Base-by-base conservation (phyloP, 2,797 vertebrate genomes). In the Pantherophis vulpinus region DNA sequence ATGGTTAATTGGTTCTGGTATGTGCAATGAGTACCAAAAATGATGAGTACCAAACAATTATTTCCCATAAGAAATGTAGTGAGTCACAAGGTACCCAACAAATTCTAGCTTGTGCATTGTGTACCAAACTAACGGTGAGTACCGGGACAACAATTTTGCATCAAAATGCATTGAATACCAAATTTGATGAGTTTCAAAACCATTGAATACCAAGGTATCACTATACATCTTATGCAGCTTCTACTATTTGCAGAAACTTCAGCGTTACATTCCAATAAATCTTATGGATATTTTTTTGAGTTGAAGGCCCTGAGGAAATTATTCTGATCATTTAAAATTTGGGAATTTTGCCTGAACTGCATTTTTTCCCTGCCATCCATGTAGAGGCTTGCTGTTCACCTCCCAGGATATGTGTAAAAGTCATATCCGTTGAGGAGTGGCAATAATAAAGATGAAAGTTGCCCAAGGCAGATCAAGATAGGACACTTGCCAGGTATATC, bases 391-490 rank as follows among this genome's bases (percentile, higher is more conserved):
- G 90, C 47, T 16, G 18, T 14, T 91, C 66, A 61, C 58, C 66
- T 55, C 56, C 23, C 27, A n/a, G 86, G 56, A 20, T 61, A 23
- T 11, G 9, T 89, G 87, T 91, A 86, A 63, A 87, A 63, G 83
- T 47, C 93, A 93, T 59, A 91, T 89, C 87, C 87, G 25, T 42
- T 61, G 2, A 91, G 93, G 93, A 91, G 93, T 47, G 90, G 87
- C 56, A 6, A 47, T 88, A 61, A 88, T 74, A 54, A 91, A 89
- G 18, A 66, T 16, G 13, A 4, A n/a, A 13, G 27, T 83, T 89
- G 70, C 90, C 86, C 4, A 5, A 25, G 58, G 90, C 86, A 25
- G 16, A 42, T 32, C n/a, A 56, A 9, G 10, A 6, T 13, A 59
- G n/a, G 51, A 60, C 0, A 20, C 20, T 58, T 93, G 58, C 87